Conservation (phyloP, 2,113 vertebrate species). For the Tychaedon coryphoeus region DNA sequence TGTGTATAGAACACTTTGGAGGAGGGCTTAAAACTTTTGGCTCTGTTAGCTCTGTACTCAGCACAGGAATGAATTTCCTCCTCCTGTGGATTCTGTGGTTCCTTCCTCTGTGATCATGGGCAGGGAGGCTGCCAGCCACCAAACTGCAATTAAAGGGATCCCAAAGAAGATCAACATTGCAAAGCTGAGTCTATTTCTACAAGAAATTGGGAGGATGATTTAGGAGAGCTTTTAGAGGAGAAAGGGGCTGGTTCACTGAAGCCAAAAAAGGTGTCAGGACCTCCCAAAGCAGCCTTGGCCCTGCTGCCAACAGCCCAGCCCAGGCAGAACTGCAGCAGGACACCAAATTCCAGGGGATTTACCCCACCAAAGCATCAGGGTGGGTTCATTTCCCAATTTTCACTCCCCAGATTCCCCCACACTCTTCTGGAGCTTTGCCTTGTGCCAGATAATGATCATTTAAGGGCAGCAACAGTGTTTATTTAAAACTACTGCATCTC, state of each 20-base stretch:
- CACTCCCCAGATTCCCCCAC: not conserved
- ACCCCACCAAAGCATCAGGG: not conserved
- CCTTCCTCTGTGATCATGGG: not conserved
- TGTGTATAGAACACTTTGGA: not conserved
- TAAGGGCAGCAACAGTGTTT: not conserved
- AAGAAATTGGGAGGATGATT: not conserved
- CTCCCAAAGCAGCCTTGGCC: not conserved
- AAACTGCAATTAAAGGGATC: not conserved
- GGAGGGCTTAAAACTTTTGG: not conserved
- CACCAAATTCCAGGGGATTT: not conserved
- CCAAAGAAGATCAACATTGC: not conserved
- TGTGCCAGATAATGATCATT: not conserved
- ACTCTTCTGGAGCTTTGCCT: not conserved
- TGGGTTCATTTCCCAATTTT: not conserved
- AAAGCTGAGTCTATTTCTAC: not conserved
- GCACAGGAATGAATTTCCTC: conserved; percentile 2
- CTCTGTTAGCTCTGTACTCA: not conserved
- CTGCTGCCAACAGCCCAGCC: not conserved
- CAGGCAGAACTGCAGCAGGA: not conserved
- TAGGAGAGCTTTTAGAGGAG: not conserved
- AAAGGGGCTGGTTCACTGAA: not conserved
- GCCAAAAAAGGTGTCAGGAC: not conserved
- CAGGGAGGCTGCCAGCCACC: not conserved
- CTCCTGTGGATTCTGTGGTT: not conserved
- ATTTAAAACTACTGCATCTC: not conserved